These are phyloP conservation scores for Thalpophila matura DNA, from an alignment of 2,888 invertebrate genomes.

Conservation along the genomic window DNA sequence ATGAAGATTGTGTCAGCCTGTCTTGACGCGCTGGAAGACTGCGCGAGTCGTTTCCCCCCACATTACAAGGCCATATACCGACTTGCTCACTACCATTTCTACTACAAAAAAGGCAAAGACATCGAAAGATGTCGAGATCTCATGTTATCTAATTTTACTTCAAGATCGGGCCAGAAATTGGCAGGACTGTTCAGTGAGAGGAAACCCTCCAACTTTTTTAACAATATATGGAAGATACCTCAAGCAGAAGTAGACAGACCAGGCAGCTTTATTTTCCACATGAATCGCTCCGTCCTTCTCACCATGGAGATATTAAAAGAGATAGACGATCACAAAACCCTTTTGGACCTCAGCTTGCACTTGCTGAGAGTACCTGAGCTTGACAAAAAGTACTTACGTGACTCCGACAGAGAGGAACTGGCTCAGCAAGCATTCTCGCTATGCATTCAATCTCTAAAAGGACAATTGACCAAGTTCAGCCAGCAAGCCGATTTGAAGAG, in stretches of 20 bases:
- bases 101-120: conserved; percentile 93
- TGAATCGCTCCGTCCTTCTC: conserved; percentile 95
- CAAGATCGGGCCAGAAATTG: conserved; percentile 92
- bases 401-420: conserved; percentile 95
- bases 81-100: conserved; percentile 95
- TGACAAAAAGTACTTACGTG: conserved; percentile 97
- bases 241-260: conserved; percentile 97
- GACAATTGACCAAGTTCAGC: conserved; percentile 90
- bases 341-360: conserved; percentile 95
- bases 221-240: conserved; percentile 98
- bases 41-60: conserved; percentile 96
- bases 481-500: conserved; percentile 86
- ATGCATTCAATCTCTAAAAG: conserved; percentile 93
- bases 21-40: conserved; percentile 95
- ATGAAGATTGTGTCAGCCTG: conserved; percentile 92
- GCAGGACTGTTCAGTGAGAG: conserved; percentile 96
- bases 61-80: conserved; percentile 98
- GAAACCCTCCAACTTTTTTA: conserved; percentile 96
- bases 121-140: conserved; percentile 93
- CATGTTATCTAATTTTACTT: conserved; percentile 93
- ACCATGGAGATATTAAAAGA: conserved; percentile 95
- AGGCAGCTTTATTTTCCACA: conserved; percentile 97
- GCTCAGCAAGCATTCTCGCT: conserved; percentile 95
- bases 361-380: conserved; percentile 95
- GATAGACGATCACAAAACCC: conserved; percentile 94